These are phyloP conservation scores for Toxostoma redivivum DNA, from an alignment of 2,113 vertebrate genomes.

Conservation along the genomic window DNA sequence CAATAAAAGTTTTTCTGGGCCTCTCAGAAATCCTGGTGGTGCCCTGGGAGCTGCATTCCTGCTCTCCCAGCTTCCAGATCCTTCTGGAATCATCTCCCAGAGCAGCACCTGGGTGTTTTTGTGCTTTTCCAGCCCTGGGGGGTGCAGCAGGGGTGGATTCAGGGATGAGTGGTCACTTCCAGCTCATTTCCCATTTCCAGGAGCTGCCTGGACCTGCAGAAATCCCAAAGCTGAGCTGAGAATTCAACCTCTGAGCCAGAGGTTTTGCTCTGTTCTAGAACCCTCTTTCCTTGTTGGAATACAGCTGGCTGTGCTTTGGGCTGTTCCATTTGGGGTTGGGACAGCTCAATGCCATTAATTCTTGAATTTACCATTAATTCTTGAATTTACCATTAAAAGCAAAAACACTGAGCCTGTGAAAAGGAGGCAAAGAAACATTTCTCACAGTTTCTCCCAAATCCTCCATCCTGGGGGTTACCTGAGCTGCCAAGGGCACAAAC, in stretches of 20 bases:
- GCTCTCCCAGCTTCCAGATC: neutral
- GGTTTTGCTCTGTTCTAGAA: neutral
- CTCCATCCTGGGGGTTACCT: rapidly evolving
- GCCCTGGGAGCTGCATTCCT: neutral
- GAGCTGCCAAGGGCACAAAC: neutral
- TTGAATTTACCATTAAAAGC: neutral
- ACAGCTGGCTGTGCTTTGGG: neutral
- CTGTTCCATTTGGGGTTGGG: neutral
- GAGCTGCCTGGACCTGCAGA: neutral
- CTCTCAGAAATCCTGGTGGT: neutral
- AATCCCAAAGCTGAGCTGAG: neutral
- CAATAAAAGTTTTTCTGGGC: neutral
- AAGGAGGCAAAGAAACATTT: neutral
- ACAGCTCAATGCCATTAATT: rapidly evolving
- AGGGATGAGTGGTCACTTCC: neutral
- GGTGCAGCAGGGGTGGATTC: neutral
- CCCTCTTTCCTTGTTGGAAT: neutral
- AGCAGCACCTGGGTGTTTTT: neutral
- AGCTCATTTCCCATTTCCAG: neutral
- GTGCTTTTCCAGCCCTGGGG: neutral
- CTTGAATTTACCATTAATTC: neutral
- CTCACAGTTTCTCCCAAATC: neutral
- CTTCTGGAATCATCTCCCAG: neutral
- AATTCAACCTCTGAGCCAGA: too few relatives aligned
- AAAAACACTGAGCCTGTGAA: neutral